These are phyloP conservation scores for Nestor notabilis DNA, from an alignment of 2,113 vertebrate genomes.

Conservation along the genomic window DNA sequence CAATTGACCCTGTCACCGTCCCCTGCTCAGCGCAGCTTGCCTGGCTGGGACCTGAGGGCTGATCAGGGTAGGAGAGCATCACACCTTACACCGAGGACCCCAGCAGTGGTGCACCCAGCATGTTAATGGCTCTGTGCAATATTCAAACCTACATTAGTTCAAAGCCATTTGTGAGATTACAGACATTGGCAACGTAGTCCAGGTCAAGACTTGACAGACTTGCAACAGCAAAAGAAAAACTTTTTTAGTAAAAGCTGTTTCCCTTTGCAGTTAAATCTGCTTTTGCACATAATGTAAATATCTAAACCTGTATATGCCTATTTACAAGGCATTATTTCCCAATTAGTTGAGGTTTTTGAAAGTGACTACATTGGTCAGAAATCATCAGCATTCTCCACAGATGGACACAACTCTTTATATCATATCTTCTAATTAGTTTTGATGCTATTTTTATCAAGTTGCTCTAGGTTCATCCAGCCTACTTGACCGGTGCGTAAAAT, in stretches of 20 bases:
- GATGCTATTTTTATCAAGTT: neutral
- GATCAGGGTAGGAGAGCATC: neutral
- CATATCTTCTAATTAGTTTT: neutral
- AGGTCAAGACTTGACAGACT: neutral
- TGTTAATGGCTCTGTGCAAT: neutral
- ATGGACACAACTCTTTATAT: neutral
- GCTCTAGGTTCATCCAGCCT: neutral
- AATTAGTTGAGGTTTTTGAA: neutral
- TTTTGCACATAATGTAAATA: neutral
- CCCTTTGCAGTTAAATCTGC: neutral
- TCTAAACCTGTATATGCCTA: neutral
- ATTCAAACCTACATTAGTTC: fast-evolving
- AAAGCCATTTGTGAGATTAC: neutral
- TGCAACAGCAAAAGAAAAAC: neutral
- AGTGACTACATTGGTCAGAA: neutral
- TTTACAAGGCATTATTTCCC: neutral
- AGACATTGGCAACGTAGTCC: neutral
- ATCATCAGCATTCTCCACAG: neutral
- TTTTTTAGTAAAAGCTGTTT: neutral
- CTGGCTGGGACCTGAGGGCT: neutral
- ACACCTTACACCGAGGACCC: fast-evolving
- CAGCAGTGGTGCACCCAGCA: fast-evolving
- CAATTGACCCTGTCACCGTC: fast-evolving
- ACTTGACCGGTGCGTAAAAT: neutral
- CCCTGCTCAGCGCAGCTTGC: neutral